Evolutionary conservation across 2,888 invertebrate species (phyloP), one percentile per base, ranked within the genome.

Genomic region (Erebia ligea): DNA sequence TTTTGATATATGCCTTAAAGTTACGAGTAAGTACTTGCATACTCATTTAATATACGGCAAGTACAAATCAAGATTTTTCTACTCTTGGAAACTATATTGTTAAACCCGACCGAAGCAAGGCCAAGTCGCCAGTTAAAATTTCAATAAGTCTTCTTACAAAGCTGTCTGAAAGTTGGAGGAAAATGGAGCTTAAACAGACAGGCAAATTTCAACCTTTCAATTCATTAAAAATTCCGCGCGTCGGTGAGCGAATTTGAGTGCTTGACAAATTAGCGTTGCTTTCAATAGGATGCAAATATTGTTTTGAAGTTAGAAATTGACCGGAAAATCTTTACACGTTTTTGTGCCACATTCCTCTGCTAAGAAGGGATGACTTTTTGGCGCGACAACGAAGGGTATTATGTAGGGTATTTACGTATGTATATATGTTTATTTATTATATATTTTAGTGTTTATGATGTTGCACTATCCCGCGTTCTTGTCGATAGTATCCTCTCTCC

Each of bases 181-280:
- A 13, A 62, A 21, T 19, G 2, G 19, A 21, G 48, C 62, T 25
- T 13, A 45, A 48, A 45, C 9, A 9, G 62, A 48, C 48, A 21
- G 15, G 62, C 48, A 6, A 61, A 61, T 61, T 59, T 13, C 62
- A 45, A 62, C 45, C 21, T 1, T 62, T 62, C 48, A 62, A 59
- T 59, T 59, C n/a, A 59, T 62, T 21, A 21, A 62, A 62, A 62
- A 62, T 48, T 45, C 42, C 45, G 48, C 6, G 6, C 45, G 19
- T 45, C 45, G 62, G 17, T 61, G 17, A 42, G 61, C 10, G 15
- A 25, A 25, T 61, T 45, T 19, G 42, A 62, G 48, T 48, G 62
- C 62, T 62, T 8, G 13, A 21, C 48, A 62, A 62, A 62, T 62
- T 48, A 40, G 40, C 48, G 13, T 4, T 15, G 4, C 62, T 9